phyloP scores from a whole-genome alignment of 2,888 invertebrate species.

The Ceramica pisi region DNA sequence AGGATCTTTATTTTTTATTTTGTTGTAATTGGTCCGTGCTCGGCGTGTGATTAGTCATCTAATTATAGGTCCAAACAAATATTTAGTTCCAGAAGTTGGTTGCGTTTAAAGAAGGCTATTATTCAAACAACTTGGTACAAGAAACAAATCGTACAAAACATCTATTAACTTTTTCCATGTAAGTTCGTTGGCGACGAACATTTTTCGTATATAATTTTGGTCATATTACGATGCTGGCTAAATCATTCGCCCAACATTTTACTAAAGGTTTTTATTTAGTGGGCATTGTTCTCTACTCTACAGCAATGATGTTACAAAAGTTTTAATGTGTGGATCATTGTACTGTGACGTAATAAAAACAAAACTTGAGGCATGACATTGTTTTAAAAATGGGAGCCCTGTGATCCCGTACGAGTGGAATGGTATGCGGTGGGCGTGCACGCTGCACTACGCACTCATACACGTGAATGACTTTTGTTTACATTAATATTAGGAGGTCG shows the following conservation, averaged over 20 bases:
- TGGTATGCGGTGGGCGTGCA: slow-evolving; percentile 56
- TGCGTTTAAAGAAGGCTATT: slow-evolving; percentile 44
- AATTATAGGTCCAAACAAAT: slow-evolving; percentile 56
- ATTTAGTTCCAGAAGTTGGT: slow-evolving; percentile 55
- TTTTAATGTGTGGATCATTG: slow-evolving; percentile 60
- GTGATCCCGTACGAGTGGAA: slow-evolving; percentile 44
- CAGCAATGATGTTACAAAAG: slow-evolving; percentile 56
- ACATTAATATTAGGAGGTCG: slow-evolving; percentile 49
- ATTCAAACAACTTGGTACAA: slow-evolving; percentile 31
- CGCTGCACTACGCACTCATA: slow-evolving; percentile 23
- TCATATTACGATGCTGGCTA: slow-evolving; percentile 23
- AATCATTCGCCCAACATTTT: slow-evolving; percentile 41
- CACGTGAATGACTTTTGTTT: slow-evolving; percentile 52
- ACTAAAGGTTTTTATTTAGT: slow-evolving; percentile 60
- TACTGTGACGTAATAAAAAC: slow-evolving; percentile 62
- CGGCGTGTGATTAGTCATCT: slow-evolving; percentile 66
- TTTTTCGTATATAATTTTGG: slow-evolving; percentile 19
- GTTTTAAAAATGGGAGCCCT: slow-evolving; percentile 61
- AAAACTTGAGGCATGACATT: slow-evolving; percentile 60
- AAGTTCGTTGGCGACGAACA: slow-evolving; percentile 16
- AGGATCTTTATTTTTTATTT: slow-evolving; percentile 72
- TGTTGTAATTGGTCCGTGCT: slow-evolving; percentile 69
- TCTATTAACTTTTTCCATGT: slow-evolving; percentile 49
- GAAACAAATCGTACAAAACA: slow-evolving; percentile 48
- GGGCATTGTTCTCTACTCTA: slow-evolving; percentile 58